Base-by-base conservation (phyloP, 2,113 vertebrate species). In the Tenrec ecaudatus region DNA sequence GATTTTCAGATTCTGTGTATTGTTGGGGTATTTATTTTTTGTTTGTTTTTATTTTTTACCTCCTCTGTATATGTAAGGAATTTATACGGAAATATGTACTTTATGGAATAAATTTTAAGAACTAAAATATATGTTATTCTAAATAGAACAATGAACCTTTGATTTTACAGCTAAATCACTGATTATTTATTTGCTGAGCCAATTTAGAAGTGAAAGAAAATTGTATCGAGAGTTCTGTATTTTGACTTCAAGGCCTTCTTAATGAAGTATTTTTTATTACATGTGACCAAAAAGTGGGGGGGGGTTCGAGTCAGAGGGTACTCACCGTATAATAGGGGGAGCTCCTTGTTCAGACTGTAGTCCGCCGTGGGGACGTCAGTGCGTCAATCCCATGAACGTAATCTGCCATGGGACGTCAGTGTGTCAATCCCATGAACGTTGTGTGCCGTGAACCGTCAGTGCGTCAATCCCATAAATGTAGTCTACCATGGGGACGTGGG, bases 191-290 rank as follows among this genome's bases (percentile, higher is more conserved):
- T 97, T 98, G 98, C 97, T 98, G 98, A 98, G 98, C 98, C 99
- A 98, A 98, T 98, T 99, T 99, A 98, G 98, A 98, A 98, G 43
- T 47, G 99, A 99, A 98, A 97, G 99, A 99, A 99, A 98, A 99
- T 99, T 99, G 99, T 99, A 99, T 99, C 98, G 98, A 99, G 99
- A 99, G 99, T 99, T 99, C 99, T 99, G 99, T 99, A 99, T 99
- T 99, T 99, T 98, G 97, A 98, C 98, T 97, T 98, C 97, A 98
- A 98, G 99, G 98, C 99, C 99, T 99, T 99, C 99, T 99, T 99
- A 99, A 99, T 99, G 99, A 99, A 99, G 98, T 99, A 97, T 47
- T 98, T 98, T 98, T 98, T 98, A 98, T 97, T 98, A 97, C 96
- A 97, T 83, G 78, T 86, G 90, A 97, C n/a, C n/a, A n/a, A n/a